Conservation (phyloP, 2,113 vertebrate genomes). For the Phyllostomus discolor region DNA sequence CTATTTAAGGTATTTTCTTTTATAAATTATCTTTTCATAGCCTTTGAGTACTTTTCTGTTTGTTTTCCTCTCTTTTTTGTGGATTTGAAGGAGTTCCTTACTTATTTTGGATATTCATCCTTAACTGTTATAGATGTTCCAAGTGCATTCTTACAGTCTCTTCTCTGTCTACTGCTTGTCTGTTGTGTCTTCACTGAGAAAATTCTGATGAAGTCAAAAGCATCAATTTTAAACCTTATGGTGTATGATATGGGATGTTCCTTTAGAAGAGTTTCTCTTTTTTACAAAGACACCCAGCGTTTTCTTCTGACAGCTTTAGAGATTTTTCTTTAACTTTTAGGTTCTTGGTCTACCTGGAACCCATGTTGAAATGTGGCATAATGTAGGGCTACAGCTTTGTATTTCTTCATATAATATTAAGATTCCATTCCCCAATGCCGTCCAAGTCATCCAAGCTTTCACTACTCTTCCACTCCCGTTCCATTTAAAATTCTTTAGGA, state of each 20-base stretch:
- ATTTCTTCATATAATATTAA: background rate
- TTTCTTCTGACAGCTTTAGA: background rate
- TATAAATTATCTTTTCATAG: background rate
- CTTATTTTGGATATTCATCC: background rate
- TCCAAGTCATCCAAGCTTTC: background rate
- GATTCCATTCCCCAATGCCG: background rate
- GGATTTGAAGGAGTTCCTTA: background rate
- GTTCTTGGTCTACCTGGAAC: background rate
- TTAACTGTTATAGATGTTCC: background rate
- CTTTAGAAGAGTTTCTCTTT: background rate
- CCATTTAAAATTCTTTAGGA: background rate
- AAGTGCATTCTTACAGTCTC: background rate
- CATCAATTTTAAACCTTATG: background rate
- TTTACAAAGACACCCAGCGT: background rate
- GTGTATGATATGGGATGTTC: background rate
- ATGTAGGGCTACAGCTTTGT: background rate
- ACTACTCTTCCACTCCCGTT: background rate
- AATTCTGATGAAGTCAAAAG: background rate
- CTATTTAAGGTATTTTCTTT: background rate
- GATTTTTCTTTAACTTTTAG: background rate
- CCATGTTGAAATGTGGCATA: background rate
- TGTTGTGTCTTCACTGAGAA: background rate
- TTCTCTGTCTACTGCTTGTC: background rate
- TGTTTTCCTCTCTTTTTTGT: background rate
- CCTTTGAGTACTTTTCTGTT: background rate